Evolutionary conservation across 2,113 vertebrate species (phyloP).

Genomic region (Rhipidura dahli): DNA sequence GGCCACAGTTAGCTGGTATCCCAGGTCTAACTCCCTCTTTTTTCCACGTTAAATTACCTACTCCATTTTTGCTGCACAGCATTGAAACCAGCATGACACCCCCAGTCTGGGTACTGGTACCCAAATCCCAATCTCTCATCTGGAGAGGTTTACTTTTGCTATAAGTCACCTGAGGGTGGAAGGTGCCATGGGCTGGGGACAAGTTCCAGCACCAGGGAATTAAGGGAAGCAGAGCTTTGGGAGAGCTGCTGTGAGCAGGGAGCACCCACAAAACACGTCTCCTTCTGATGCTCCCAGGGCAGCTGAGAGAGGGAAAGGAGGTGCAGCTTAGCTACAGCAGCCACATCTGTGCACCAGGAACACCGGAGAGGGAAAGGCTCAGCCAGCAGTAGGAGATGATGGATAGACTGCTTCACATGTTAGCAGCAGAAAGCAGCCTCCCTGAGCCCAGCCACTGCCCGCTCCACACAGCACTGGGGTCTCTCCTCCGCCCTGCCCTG

Average conservation of each 20-base stretch:
- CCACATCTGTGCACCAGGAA: neutral
- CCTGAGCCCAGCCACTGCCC: neutral
- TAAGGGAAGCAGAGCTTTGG: neutral
- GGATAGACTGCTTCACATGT: neutral
- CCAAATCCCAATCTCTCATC: neutral
- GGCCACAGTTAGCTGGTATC: neutral
- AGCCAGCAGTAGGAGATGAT: neutral
- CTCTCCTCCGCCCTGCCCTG: neutral
- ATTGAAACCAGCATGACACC: neutral
- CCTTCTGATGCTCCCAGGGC: neutral
- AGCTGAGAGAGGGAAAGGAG: neutral
- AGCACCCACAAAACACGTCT: neutral
- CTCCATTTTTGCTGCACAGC: neutral
- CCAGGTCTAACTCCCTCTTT: neutral
- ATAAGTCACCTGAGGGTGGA: neutral
- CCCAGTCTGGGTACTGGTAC: neutral
- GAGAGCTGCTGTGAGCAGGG: neutral
- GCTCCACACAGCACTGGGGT: fast-evolving
- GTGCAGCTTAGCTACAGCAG: neutral
- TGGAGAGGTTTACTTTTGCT: neutral
- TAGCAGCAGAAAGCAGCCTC: neutral
- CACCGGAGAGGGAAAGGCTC: neutral
- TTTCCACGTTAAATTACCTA: neutral
- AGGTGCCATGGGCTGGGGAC: neutral
- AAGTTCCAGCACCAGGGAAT: neutral